These are phyloP conservation scores for Cliona cf. orientalis DNA, from an alignment of 37 sponge, comb jelly and placozoan species.

Conservation along the genomic window DNA sequence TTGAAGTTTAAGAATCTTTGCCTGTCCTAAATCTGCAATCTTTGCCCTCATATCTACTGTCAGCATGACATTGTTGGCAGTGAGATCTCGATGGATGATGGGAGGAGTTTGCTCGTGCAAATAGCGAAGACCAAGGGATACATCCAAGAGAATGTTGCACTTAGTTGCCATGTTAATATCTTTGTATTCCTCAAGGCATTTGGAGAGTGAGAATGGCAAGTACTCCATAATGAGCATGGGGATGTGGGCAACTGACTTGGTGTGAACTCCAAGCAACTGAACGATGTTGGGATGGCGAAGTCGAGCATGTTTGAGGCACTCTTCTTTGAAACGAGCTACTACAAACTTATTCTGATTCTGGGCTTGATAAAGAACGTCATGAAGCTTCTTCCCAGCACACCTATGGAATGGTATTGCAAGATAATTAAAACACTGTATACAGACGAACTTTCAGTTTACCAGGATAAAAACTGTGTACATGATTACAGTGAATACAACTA, in stretches of 20 bases:
- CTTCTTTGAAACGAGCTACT: not conserved
- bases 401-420: too few species aligned
- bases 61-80: slow-evolving; percentile 52
- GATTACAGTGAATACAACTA: too few species aligned
- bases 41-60: slow-evolving; percentile 36
- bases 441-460: too few species aligned
- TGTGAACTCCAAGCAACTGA: slow-evolving; percentile 37
- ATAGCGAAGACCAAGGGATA: slow-evolving; percentile 17
- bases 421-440: too few species aligned
- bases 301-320: slow-evolving; percentile 32
- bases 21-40: slow-evolving; percentile 52
- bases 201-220: slow-evolving; percentile 7
- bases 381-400: slow-evolving; percentile 41
- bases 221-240: slow-evolving; percentile 50
- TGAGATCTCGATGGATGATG: slow-evolving; percentile 49
- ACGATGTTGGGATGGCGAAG: slow-evolving; percentile 58
- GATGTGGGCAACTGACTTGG: not conserved
- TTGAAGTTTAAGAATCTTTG: not conserved
- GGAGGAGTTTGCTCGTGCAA: slow-evolving; percentile 38
- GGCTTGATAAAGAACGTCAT: not conserved
- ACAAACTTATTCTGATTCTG: not conserved
- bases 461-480: too few species aligned
- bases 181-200: slow-evolving; percentile 15
- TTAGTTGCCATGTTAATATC: slow-evolving; percentile 6
- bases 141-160: slow-evolving; percentile 31